Evolutionary conservation across 2,888 invertebrate genomes (phyloP).

Genomic region (Herminia tarsipennalis): DNA sequence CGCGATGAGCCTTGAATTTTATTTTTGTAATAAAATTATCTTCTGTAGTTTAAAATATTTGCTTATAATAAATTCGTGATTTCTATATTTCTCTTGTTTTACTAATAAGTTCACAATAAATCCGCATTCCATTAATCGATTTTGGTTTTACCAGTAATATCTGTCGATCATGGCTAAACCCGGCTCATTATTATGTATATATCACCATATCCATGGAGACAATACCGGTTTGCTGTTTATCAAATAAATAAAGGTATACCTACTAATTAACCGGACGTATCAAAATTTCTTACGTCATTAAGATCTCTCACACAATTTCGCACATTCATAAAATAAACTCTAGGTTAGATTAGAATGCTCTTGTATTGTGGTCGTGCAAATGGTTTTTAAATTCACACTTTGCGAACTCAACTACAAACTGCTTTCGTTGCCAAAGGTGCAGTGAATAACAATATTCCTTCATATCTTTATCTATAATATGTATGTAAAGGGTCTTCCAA

Average conservation of each 20-base stretch:
- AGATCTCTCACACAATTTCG: slow-evolving; percentile 5
- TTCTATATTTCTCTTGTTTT: slow-evolving; percentile 24
- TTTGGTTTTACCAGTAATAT: slow-evolving; percentile 38
- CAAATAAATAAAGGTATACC: slow-evolving; percentile 17
- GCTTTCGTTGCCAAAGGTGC: too few relatives aligned
- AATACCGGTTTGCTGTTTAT: slow-evolving; percentile 39
- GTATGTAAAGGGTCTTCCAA: too few relatives aligned
- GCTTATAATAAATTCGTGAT: slow-evolving; percentile 26
- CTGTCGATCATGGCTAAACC: slow-evolving; percentile 10
- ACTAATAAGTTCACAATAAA: slow-evolving; percentile 16
- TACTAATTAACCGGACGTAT: slow-evolving; percentile 15
- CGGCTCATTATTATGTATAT: slow-evolving; percentile 35
- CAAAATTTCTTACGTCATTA: slow-evolving; percentile 10
- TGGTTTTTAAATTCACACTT: not conserved
- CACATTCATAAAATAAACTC: not conserved
- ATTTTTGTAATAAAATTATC: too few relatives aligned
- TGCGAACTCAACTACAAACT: too few relatives aligned
- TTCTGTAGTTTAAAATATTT: too few relatives aligned
- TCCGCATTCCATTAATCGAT: slow-evolving; percentile 49
- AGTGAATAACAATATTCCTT: too few relatives aligned
- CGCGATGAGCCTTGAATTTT: too few relatives aligned
- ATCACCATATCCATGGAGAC: slow-evolving; percentile 32
- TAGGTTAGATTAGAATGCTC: not conserved
- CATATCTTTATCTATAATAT: too few relatives aligned
- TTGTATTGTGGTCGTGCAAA: not conserved